Conservation (phyloP, 92 coral and sea anemone species). For the Pocillopora grandis region DNA sequence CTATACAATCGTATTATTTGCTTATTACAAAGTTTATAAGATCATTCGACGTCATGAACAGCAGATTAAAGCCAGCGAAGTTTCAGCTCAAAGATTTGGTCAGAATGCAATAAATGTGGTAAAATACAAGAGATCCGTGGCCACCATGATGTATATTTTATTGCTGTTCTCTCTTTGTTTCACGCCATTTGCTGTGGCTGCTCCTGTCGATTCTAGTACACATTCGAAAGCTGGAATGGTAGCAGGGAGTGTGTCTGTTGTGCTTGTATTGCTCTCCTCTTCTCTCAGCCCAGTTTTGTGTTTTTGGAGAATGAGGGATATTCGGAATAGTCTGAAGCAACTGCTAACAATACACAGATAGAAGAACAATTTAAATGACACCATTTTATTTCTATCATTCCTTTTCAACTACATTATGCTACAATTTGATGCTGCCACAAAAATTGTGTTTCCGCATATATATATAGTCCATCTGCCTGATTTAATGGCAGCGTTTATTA, state of each 20-base stretch:
- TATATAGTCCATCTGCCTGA: too few relatives aligned
- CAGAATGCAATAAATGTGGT: neutral
- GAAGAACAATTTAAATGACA: too few relatives aligned
- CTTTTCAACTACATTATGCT: too few relatives aligned
- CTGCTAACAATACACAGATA: neutral
- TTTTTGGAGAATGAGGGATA: constrained; percentile 1
- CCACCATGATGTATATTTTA: neutral
- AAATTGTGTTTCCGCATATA: too few relatives aligned
- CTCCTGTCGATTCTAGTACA: neutral
- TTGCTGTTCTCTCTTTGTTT: neutral
- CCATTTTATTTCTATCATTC: too few relatives aligned
- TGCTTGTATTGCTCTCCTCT: neutral
- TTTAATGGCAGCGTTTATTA: too few relatives aligned
- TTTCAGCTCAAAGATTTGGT: neutral
- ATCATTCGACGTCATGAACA: neutral
- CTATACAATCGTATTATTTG: neutral
- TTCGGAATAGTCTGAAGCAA: neutral
- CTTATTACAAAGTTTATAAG: neutral
- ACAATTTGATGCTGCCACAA: too few relatives aligned
- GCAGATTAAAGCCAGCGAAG: neutral
- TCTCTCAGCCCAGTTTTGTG: constrained; percentile 16
- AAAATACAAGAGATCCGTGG: constrained; percentile 7
- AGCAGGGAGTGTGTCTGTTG: neutral
- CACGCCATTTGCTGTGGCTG: neutral
- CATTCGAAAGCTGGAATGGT: neutral